Evolutionary conservation across 2,113 vertebrate genomes (phyloP).

Genomic region (Pelvicachromis taeniatus): DNA sequence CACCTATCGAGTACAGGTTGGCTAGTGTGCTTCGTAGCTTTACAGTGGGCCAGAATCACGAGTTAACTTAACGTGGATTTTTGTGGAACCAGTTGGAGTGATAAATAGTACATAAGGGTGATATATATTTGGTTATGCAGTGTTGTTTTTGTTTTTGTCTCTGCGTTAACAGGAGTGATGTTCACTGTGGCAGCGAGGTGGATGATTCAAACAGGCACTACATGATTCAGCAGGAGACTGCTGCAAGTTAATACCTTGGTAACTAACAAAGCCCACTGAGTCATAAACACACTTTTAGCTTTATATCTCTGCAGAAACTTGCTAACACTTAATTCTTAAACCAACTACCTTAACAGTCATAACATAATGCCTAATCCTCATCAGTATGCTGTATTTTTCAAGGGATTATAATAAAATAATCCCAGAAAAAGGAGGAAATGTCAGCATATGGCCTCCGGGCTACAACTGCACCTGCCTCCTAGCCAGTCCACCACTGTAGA

Average conservation of each 20-base stretch:
- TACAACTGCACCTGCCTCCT: not conserved
- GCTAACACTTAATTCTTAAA: not conserved
- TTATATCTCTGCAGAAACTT: not conserved
- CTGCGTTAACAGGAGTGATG: slow-evolving; percentile 75
- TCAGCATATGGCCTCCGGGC: not conserved
- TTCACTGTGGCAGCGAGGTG: slow-evolving; percentile 81
- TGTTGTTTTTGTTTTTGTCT: not conserved
- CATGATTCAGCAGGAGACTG: slow-evolving; percentile 83
- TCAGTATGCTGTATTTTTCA: not conserved
- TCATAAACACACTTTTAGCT: not conserved
- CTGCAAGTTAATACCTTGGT: slow-evolving; percentile 83
- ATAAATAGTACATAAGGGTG: not conserved
- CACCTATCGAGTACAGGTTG: not conserved
- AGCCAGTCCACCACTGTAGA: not conserved
- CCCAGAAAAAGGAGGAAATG: not conserved
- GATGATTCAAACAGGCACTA: slow-evolving; percentile 83
- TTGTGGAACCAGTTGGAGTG: not conserved
- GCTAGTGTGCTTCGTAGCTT: not conserved
- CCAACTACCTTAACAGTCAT: not conserved
- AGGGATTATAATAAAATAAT: not conserved
- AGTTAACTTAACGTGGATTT: not conserved
- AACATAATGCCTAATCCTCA: not conserved
- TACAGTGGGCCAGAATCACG: not conserved
- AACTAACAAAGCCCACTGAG: not conserved
- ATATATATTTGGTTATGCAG: not conserved